Evolutionary conservation across 2,888 invertebrate genomes (phyloP).

Genomic region (Tuberolachnus salignus): DNA sequence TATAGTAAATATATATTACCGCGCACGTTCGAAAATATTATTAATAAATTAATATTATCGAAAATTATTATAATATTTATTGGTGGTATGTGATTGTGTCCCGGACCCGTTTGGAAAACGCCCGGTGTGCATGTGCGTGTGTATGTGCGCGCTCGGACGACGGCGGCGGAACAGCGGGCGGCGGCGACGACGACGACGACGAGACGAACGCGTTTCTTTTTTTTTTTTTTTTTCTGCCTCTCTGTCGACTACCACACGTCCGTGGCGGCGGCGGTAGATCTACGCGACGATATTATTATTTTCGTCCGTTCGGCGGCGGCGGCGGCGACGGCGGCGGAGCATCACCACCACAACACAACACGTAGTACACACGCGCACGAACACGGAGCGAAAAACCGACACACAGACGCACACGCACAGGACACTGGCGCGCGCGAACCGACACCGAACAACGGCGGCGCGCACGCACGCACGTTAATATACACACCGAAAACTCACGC

Average conservation of each 20-base stretch:
- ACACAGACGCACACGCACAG: background rate
- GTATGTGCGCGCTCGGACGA: conserved; percentile 31
- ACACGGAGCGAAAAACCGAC: background rate
- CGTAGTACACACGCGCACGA: conserved; percentile 38
- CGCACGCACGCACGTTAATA: background rate
- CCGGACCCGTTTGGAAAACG: conserved; percentile 48
- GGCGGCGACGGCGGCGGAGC: too few species aligned
- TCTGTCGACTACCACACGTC: conserved; percentile 23
- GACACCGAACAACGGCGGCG: too few species aligned
- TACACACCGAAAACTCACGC: background rate
- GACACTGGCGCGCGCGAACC: too few species aligned
- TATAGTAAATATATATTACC: background rate
- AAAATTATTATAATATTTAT: too few species aligned
- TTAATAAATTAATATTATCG: too few species aligned
- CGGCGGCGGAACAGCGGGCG: conserved; percentile 3
- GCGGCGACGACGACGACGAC: background rate
- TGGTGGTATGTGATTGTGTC: background rate
- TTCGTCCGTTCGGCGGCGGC: conserved; percentile 55
- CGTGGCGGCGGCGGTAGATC: conserved; percentile 2
- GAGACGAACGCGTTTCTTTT: conserved; percentile 45
- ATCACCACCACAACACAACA: conserved; percentile 18
- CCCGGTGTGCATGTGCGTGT: conserved; percentile 42
- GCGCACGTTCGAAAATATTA: background rate
- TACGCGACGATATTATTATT: conserved; percentile 44
- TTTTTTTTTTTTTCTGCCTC: too few species aligned